Conservation (phyloP, 2,113 vertebrate genomes). For the Muntiacus muntjak region DNA sequence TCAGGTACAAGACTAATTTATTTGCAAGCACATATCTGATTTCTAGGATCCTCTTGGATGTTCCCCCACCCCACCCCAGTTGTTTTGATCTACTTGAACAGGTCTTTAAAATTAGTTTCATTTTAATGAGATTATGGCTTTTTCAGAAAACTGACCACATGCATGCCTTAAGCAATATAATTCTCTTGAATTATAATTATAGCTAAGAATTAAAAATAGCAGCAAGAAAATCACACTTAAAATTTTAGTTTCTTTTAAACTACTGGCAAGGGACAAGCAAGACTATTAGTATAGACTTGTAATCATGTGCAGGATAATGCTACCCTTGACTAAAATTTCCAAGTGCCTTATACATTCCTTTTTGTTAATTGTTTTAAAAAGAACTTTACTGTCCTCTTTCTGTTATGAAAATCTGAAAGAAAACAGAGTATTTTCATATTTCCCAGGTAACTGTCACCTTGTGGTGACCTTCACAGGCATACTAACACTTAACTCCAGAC, state of each 20-base stretch:
- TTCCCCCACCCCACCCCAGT: neutral
- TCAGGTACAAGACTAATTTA: neutral
- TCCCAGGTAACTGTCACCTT: neutral
- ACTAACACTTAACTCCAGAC: neutral
- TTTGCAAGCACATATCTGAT: neutral
- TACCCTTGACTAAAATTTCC: neutral
- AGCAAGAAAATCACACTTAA: conserved; percentile 10
- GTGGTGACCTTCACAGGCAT: neutral
- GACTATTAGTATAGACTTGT: neutral
- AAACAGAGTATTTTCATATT: neutral
- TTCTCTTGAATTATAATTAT: neutral
- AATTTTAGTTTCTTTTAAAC: conserved; percentile 22
- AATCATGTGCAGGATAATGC: neutral
- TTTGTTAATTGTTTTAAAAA: conserved; percentile 26
- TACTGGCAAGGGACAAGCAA: neutral
- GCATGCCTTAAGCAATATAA: neutral
- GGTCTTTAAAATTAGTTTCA: neutral
- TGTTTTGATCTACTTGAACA: neutral
- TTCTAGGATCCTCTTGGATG: neutral
- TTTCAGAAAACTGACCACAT: neutral
- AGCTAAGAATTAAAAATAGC: neutral
- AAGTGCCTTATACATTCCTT: neutral
- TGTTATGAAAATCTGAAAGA: neutral
- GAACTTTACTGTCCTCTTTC: neutral
- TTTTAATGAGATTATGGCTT: neutral